These are phyloP conservation scores for Hafferia zeledoni DNA, from an alignment of 2,797 vertebrate genomes.

Conservation along the genomic window DNA sequence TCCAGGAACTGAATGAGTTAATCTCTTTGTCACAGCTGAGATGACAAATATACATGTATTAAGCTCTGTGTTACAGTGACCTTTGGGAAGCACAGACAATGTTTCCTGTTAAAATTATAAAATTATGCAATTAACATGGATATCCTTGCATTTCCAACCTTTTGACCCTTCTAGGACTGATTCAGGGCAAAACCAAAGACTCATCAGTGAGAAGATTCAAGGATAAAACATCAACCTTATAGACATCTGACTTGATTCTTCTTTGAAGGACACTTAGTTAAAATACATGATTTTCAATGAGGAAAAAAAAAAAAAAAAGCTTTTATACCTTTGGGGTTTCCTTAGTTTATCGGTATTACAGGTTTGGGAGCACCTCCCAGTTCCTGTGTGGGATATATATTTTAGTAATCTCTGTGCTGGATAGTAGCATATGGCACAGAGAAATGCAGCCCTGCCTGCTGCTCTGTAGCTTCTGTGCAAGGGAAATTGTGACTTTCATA, in stretches of 20 bases:
- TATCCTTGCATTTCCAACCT: background rate
- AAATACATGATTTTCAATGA: background rate
- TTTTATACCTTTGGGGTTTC: background rate
- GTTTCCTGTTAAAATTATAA: background rate
- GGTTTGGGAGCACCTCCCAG: background rate
- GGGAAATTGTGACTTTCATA: rapidly evolving
- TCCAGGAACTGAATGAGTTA: background rate
- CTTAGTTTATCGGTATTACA: background rate
- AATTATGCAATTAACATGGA: background rate
- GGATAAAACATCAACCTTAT: background rate
- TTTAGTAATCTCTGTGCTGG: background rate
- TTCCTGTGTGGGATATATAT: background rate
- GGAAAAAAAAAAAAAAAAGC: background rate
- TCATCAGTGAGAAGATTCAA: background rate
- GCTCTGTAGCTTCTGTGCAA: background rate
- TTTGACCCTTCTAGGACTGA: background rate
- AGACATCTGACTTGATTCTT: background rate
- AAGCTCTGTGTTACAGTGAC: background rate
- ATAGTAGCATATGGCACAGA: rapidly evolving
- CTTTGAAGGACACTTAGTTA: background rate
- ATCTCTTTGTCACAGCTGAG: background rate
- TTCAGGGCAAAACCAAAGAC: background rate
- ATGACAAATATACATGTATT: background rate
- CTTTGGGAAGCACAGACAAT: background rate
- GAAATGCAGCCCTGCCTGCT: background rate